Evolutionary conservation across 37 sponge, comb jelly and placozoan species (phyloP).

Genomic region (Ephydatia muelleri): DNA sequence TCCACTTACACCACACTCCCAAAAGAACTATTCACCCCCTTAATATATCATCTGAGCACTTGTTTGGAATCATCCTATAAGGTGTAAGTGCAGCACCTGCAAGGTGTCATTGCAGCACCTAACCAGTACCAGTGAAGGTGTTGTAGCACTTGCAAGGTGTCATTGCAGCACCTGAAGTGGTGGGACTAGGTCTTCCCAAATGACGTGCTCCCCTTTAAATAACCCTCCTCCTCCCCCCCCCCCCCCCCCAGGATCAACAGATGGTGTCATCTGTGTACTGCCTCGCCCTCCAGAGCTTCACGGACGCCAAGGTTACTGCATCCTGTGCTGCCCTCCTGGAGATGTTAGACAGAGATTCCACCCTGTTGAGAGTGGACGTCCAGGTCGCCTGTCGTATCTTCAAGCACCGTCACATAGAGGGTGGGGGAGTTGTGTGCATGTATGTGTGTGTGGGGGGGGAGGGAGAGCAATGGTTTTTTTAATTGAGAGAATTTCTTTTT

Average conservation of each 20-base stretch:
- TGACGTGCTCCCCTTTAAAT: background rate
- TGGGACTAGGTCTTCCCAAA: background rate
- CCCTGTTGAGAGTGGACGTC: constrained; percentile 65
- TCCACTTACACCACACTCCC: too few species aligned
- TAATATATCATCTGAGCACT: too few species aligned
- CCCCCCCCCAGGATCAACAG: constrained; percentile 30
- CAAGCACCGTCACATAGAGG: constrained; percentile 13
- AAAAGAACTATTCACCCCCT: too few species aligned
- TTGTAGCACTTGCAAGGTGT: background rate
- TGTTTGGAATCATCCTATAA: background rate
- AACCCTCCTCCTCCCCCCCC: background rate
- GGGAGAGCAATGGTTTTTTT: background rate
- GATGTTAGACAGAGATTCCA: constrained; percentile 84
- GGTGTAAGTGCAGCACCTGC: background rate
- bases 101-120: background rate
- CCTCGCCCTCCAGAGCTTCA: constrained; percentile 71
- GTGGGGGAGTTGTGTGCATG: background rate
- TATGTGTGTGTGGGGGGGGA: background rate
- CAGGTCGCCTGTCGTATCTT: constrained; percentile 49
- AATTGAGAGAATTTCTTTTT: too few species aligned
- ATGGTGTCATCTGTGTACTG: constrained; percentile 65
- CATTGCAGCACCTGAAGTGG: background rate
- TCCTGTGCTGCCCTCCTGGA: constrained; percentile 88
- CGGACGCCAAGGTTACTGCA: constrained; percentile 43
- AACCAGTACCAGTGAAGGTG: background rate